Evolutionary conservation across 2,113 vertebrate species (phyloP).

Genomic region (Neogobius melanostomus): DNA sequence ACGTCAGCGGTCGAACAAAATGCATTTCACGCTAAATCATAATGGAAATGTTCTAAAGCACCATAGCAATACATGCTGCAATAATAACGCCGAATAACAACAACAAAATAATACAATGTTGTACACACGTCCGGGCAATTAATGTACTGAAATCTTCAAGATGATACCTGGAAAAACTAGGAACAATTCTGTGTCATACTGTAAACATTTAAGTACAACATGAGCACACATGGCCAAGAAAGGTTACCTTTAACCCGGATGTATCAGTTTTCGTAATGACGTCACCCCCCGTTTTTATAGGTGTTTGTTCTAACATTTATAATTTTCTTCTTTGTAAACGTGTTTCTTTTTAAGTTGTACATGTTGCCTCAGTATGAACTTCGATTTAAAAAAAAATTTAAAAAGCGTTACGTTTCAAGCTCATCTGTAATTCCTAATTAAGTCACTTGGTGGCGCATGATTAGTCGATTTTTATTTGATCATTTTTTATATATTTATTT

Average conservation of each 20-base stretch:
- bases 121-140: background rate
- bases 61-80: background rate
- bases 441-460: too few relatives aligned
- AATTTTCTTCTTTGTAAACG: too few relatives aligned
- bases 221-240: conserved; percentile 58
- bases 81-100: background rate
- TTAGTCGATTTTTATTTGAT: too few relatives aligned
- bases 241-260: conserved; percentile 55
- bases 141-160: background rate
- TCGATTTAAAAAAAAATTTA: too few relatives aligned
- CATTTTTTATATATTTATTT: too few relatives aligned
- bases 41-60: background rate
- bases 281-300: background rate
- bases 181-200: background rate
- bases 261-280: conserved; percentile 10
- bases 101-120: background rate
- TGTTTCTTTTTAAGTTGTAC: too few relatives aligned
- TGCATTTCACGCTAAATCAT: conserved; percentile 59
- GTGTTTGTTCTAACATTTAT: too few relatives aligned
- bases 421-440: too few relatives aligned
- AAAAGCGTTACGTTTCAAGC: too few relatives aligned
- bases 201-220: background rate
- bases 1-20: conserved; percentile 6
- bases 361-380: too few relatives aligned
- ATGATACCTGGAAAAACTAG: background rate